Evolutionary conservation across 2,888 invertebrate genomes (phyloP).

Genomic region (Thecophora atra): DNA sequence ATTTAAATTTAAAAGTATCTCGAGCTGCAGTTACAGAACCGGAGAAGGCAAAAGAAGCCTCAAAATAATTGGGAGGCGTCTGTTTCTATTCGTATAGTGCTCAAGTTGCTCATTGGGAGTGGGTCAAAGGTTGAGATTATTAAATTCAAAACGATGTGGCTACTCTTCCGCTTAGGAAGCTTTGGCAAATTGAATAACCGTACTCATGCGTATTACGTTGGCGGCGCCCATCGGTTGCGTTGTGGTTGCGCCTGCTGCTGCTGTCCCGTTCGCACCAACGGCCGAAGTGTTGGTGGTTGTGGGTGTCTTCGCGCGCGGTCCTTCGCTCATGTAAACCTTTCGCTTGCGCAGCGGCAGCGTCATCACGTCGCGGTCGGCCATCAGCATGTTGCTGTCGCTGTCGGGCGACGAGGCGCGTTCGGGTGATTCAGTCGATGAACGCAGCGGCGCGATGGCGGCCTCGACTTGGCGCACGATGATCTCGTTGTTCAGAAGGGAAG

Average conservation of each 20-base stretch:
- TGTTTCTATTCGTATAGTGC: no score
- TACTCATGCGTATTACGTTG: conserved; percentile 70
- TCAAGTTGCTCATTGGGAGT: no score
- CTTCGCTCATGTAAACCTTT: conserved; percentile 77
- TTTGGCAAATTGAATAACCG: conserved; percentile 88
- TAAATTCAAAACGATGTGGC: no score
- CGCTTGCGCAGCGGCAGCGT: conserved; percentile 82
- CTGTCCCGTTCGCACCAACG: conserved; percentile 13
- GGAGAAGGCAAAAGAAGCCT: no score
- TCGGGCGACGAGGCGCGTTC: conserved; percentile 69
- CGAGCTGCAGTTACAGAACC: no score
- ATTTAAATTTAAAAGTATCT: no score
- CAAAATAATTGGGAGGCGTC: no score
- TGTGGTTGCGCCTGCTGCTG: conserved; percentile 36
- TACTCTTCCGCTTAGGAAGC: conserved; percentile 69
- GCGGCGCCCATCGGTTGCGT: conserved; percentile 45
- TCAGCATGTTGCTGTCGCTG: conserved; percentile 67
- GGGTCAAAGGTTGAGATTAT: no score
- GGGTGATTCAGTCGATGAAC: conserved; percentile 67
- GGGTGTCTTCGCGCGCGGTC: conserved; percentile 62
- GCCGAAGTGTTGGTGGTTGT: no score
- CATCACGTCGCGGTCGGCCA: conserved; percentile 70
- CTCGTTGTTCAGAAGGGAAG: conserved; percentile 56
- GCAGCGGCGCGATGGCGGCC: conserved; percentile 73
- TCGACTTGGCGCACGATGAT: conserved; percentile 72